Percentiles rank a stretch among this genome's conserved stretches.
phyloP scores from a whole-genome alignment of 1,140 invertebrate species.

The Diuraphis noxia region DNA sequence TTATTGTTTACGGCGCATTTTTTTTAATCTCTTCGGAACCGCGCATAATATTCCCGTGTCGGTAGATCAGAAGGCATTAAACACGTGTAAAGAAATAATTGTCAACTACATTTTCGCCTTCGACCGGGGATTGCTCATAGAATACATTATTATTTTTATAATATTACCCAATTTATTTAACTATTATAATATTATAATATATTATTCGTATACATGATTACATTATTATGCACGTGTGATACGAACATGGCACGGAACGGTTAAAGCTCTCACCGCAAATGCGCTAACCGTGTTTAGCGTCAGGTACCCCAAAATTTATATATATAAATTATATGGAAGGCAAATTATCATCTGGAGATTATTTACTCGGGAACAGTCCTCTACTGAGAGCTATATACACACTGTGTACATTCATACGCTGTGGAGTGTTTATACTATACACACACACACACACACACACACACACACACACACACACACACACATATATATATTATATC shows the following conservation, averaged over 20 bases:
- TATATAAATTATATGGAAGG: background rate
- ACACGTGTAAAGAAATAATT: background rate
- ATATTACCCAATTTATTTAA: no score
- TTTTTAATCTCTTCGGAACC: background rate
- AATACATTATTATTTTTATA: background rate
- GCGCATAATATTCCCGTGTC: background rate
- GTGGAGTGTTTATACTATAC: background rate
- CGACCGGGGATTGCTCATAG: background rate
- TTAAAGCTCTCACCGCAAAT: background rate
- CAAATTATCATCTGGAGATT: slow-evolving; percentile 22
- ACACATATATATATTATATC: no score
- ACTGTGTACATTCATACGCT: background rate
- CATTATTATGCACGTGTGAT: background rate
- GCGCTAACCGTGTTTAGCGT: background rate
- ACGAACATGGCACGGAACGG: background rate
- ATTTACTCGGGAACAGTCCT: background rate
- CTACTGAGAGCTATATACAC: background rate
- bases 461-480: no score
- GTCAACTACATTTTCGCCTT: background rate
- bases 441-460: no score
- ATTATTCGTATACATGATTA: background rate
- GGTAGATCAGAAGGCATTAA: background rate
- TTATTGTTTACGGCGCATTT: background rate
- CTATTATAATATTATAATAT: background rate
- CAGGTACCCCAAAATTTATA: background rate